These are phyloP conservation scores for Eumaeus atala DNA, from an alignment of 1,140 invertebrate genomes.

Conservation along the genomic window DNA sequence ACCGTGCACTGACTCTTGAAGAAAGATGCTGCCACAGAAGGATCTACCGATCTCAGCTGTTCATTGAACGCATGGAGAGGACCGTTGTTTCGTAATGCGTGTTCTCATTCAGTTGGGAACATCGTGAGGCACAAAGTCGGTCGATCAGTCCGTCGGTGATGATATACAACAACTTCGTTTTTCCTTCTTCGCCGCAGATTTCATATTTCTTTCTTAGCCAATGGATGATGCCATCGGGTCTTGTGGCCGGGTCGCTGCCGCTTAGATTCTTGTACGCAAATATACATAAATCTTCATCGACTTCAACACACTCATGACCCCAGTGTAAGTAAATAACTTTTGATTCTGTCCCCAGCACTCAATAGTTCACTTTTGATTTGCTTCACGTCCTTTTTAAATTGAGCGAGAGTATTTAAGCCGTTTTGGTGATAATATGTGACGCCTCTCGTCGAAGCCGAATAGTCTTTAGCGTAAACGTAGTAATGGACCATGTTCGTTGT, in stretches of 20 bases:
- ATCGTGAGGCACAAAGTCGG: conserved; percentile 12
- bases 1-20: conserved; percentile 28
- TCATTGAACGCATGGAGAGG: conserved; percentile 29
- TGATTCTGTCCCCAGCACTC: conserved; percentile 20
- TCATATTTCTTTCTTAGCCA: conserved; percentile 16
- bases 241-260: background rate
- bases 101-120: conserved; percentile 24
- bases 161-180: conserved; percentile 30
- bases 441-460: conserved; percentile 22
- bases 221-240: conserved; percentile 3
- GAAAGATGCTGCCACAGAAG: conserved; percentile 35
- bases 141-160: conserved; percentile 29
- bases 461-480: conserved; percentile 31
- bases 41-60: conserved; percentile 11
- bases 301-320: conserved; percentile 22
- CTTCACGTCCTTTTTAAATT: conserved; percentile 27
- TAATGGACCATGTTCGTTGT: conserved; percentile 19
- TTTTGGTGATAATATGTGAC: conserved; percentile 23
- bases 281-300: conserved; percentile 18
- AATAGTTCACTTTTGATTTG: conserved; percentile 24
- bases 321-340: conserved; percentile 32
- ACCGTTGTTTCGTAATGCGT: conserved; percentile 32
- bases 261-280: conserved; percentile 15
- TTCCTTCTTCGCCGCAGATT: conserved; percentile 9
- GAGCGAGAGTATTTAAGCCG: conserved; percentile 22